phyloP scores from a whole-genome alignment of 2,888 invertebrate species.

The Lasioglossum zephyrum region DNA sequence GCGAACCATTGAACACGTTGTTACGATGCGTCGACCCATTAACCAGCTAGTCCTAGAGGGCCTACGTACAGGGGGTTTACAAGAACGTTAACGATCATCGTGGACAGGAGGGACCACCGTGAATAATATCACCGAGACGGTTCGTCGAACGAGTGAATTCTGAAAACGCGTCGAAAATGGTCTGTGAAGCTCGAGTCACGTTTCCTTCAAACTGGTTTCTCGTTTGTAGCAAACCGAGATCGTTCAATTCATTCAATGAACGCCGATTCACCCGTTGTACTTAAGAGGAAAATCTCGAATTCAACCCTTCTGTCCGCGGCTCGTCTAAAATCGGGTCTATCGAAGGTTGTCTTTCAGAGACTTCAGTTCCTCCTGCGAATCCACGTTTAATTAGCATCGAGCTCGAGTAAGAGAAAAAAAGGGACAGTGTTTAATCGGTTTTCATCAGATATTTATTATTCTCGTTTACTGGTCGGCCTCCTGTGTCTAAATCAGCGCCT shows the following conservation, averaged over 20 bases:
- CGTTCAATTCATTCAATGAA: neutral
- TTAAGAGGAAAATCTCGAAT: neutral
- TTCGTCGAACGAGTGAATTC: neutral
- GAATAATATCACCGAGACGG: neutral
- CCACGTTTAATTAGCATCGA: neutral
- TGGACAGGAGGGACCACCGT: slow-evolving; percentile 5
- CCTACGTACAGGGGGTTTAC: neutral
- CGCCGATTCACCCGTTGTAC: slow-evolving; percentile 4
- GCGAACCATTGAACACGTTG: slow-evolving; percentile 27
- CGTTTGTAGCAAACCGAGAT: neutral
- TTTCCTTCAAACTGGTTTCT: neutral
- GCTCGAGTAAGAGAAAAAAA: neutral
- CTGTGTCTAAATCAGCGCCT: neutral
- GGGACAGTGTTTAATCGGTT: neutral
- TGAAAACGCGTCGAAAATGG: neutral
- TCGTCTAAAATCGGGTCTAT: slow-evolving; percentile 1
- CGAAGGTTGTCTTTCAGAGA: neutral
- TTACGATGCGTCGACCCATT: slow-evolving; percentile 16
- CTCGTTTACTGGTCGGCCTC: neutral
- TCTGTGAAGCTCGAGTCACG: neutral
- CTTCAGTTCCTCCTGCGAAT: slow-evolving; percentile 10
- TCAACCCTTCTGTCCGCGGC: neutral
- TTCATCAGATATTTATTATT: neutral
- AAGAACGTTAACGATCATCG: slow-evolving; percentile 1
- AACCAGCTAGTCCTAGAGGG: slow-evolving; percentile 19